Conservation (phyloP, 2,888 invertebrate genomes). For the Dryobotodes eremita region DNA sequence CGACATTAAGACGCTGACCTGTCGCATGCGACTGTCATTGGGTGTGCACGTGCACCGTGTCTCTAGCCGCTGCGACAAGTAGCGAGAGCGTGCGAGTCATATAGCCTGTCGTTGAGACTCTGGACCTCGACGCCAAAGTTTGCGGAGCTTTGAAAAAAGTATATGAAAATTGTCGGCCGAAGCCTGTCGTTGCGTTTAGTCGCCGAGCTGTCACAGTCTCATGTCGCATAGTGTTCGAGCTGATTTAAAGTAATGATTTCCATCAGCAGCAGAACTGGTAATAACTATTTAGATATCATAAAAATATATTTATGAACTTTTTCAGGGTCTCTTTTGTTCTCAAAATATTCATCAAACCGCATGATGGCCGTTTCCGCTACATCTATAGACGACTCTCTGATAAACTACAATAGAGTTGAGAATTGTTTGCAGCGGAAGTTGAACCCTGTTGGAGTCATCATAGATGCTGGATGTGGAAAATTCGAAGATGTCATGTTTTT, state of each 20-base stretch:
- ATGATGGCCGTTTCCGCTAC: conserved; percentile 64
- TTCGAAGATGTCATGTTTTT: conserved; percentile 68
- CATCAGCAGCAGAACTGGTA: background rate
- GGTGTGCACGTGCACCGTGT: too few species aligned
- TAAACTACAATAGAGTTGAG: conserved; percentile 27
- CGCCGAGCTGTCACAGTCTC: too few species aligned
- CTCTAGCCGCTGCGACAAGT: too few species aligned
- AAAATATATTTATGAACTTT: background rate
- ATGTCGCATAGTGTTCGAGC: too few species aligned
- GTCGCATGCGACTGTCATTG: too few species aligned
- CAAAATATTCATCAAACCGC: conserved; percentile 57
- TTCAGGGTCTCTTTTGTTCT: conserved; percentile 68
- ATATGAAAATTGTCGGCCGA: too few species aligned
- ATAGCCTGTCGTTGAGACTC: too few species aligned
- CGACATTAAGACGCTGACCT: too few species aligned
- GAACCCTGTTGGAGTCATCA: conserved; percentile 53
- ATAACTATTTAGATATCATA: background rate
- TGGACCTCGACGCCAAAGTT: too few species aligned
- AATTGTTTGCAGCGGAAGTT: conserved; percentile 61
- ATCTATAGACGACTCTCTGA: conserved; percentile 29
- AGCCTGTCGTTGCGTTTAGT: too few species aligned
- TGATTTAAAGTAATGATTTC: background rate
- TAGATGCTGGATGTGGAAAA: conserved; percentile 62
- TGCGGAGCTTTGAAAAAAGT: too few species aligned
- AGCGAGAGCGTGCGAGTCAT: too few species aligned